Evolutionary conservation across 2,113 vertebrate species (phyloP), one percentile per base, ranked within the genome.

Genomic region (Rhinoderma darwinii): DNA sequence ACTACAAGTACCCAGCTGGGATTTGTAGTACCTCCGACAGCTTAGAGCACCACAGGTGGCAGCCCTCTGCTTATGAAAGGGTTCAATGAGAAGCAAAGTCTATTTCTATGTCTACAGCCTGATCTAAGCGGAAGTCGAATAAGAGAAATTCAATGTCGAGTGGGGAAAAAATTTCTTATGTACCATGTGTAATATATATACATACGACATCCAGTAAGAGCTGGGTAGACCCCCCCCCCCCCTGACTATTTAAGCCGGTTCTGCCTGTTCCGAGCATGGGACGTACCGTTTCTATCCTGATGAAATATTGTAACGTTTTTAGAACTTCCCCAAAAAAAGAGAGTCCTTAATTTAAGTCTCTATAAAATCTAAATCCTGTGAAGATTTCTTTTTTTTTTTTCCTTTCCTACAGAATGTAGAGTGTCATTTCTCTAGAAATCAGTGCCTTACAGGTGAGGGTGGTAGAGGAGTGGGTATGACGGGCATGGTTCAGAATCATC

Each of bases 231-330:
- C 39, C 17, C 5, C 73, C 39, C 41, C 20, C 32, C 74, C 14
- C 27, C 27, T 3, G 56, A 77, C 5, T 79, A 79, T 79, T 66
- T 79, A 39, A 78, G 75, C 68, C 20, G 10, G 72, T 41, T 74
- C 85, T 61, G 79, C 77, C 56, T 74, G 59, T 73, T 81, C 76
- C 75, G 32, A 17, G 37, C 59, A 56, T 50, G 41, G 68, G 72
- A n/a, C 35, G 41, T 25, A 61, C 47, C 44, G 25, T 47, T 79
- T 50, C 4, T 72, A 30, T 73, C 32, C 37, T 61, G 8, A 44
- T 73, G n/a, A 44, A 32, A 56, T 82, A 30, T 41, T 80, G 79
- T 87, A 87, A 68, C 82, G 78, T 63, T 56, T 75, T 86, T 80
- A 63, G 44, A 43, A 27, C 54, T 82, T 82, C 15, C 7, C 1